Base-by-base conservation (phyloP, 1,140 invertebrate species). In the Aethina tumida region DNA sequence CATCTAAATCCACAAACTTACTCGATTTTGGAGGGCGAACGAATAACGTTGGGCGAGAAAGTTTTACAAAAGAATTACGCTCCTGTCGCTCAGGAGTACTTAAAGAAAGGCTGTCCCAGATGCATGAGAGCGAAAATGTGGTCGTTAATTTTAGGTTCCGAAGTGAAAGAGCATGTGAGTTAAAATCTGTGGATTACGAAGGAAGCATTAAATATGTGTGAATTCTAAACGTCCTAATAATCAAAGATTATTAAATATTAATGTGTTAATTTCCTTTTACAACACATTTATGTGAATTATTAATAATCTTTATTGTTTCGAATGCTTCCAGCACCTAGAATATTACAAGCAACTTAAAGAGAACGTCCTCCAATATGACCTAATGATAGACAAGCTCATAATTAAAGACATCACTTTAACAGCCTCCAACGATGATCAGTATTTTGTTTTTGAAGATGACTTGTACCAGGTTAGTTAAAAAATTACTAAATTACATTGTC, bases 361-460 rank as follows among this genome's bases (percentile, higher is more conserved):
- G 37, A 74, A 76, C 56, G 89, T 95, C 1, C 60, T 93, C 17
- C 81, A 90, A 45, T 87, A 90, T 56, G 92, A 96, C 54, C 73
- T 96, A 1, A 81, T 96, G 64, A 81, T 93, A 4, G 92, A 96
- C 59, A 93, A 90, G 61, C 67, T 97, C 4, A 84, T 95, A 49
- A 89, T 94, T 43, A 96, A 95, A 71, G 93, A 97, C 64, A 87
- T 97, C 3, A 90, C 94, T 62, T 62, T 96, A 22, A 97, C 92
- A 7, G 90, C 92, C 0, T 90, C 89, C 4, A 97, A 97, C 62
- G 93, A 97, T 59, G 92, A 97, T 60, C 91, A 96, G 56, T 96
- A 97, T 60, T 97, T 97, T 66, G 91, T 97, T 0, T 97, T 96
- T 64, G 92, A 96, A 70, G 93, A 97, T 64, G 75, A 93, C 22